Base-by-base conservation (phyloP, 2,888 invertebrate species). In the Chrysomela aeneicollis region DNA sequence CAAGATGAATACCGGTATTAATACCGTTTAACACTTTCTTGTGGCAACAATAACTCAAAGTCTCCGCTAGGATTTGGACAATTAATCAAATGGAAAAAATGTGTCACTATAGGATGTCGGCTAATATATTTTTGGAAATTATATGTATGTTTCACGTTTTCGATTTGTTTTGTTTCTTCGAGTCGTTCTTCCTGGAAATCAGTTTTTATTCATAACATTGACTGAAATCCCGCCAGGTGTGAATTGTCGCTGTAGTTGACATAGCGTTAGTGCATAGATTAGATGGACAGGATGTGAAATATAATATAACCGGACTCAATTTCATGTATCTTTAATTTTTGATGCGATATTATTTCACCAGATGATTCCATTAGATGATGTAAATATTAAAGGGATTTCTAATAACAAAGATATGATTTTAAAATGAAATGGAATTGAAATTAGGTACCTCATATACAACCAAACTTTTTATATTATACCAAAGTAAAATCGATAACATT, bases 111-210 rank as follows among this genome's bases (percentile, higher is more conserved):
- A 55, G 59, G 59, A 61, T 50, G 66, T 61, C 60, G 59, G 53
- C 47, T 67, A 66, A 70, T 70, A 67, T 70, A 67, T 70, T 70
- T 68, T 61, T 54, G 52, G 60, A 63, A 68, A 55, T 35, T 35
- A 59, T 32, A 57, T 65, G 64, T 68, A 67, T 64, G 67, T 68
- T 63, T 68, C 54, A 68, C 26, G 26, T 26, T 26, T 71, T 69
- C 71, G 69, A 71, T 69, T 71, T 70, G 70, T 69, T 66, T 64
- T 66, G 66, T 71, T 66, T 62, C 67, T 54, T 17, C 30, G 47
- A 32, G 59, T 52, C 5, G 19, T 6, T 37, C 18, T 52, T 52
- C 53, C 64, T 57, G 63, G 72, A 71, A 71, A 59, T 51, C 46
- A 59, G 57, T 63, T 63, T 63, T 63, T 63, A 63, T 63, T 63